Conservation (phyloP, 2,888 invertebrate species). For the Drosophila fulvimacula region DNA sequence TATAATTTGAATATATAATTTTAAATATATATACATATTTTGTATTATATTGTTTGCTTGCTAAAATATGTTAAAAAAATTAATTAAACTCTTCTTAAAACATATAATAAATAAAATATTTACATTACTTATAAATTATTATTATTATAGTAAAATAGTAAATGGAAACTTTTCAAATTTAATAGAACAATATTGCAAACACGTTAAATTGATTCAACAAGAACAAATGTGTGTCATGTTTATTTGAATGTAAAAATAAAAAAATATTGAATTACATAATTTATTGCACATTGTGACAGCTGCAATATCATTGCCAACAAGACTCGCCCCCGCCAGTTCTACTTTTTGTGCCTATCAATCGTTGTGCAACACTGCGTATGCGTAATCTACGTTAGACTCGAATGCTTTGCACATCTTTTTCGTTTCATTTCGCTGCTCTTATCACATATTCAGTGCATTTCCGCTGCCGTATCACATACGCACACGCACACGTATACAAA, state of each 20-base stretch:
- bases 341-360: background rate
- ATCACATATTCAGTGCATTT: slow-evolving; percentile 35
- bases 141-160: background rate
- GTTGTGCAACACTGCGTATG: slow-evolving; percentile 37
- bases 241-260: background rate
- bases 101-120: background rate
- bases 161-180: background rate
- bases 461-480: slow-evolving; percentile 19
- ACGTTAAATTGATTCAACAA: background rate
- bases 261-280: slow-evolving; percentile 17
- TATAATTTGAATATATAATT: too few relatives aligned
- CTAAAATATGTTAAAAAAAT: too few relatives aligned
- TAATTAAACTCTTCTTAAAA: too few relatives aligned
- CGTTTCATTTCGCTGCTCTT: slow-evolving; percentile 2
- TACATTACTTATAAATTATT: too few relatives aligned
- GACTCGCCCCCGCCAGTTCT: background rate
- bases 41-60: too few relatives aligned
- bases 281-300: slow-evolving; percentile 21
- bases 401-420: slow-evolving; percentile 22
- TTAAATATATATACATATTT: too few relatives aligned
- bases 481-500: slow-evolving; percentile 16
- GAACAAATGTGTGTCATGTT: background rate
- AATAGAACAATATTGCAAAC: background rate
- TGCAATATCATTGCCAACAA: slow-evolving; percentile 23
- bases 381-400: slow-evolving; percentile 40